Conservation (phyloP, 2,888 invertebrate genomes). For the Epinotia ramella region DNA sequence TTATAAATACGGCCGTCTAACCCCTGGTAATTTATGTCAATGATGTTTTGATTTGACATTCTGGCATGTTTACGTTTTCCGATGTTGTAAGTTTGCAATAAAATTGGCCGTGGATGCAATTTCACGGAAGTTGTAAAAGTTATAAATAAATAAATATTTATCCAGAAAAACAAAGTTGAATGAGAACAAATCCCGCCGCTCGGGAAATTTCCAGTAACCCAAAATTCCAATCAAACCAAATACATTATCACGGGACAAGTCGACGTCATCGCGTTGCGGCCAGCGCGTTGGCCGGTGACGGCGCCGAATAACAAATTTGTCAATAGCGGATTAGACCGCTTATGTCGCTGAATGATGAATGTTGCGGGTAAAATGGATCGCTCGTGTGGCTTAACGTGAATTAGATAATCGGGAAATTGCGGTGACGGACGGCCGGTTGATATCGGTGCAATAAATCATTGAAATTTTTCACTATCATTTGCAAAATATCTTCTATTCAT, state of each 20-base stretch:
- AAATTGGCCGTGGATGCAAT: too few species aligned
- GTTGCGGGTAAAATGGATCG: constrained; percentile 1
- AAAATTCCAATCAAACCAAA: constrained; percentile 9
- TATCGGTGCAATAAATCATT: constrained; percentile 2
- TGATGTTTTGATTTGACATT: too few species aligned
- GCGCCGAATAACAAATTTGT: constrained; percentile 31
- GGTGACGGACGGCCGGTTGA: background rate
- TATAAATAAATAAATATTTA: too few species aligned
- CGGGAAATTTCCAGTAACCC: background rate
- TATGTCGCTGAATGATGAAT: constrained; percentile 21
- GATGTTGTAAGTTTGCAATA: too few species aligned
- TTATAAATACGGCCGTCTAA: too few species aligned
- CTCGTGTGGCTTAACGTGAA: constrained; percentile 12
- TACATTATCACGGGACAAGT: background rate
- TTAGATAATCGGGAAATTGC: constrained; percentile 8
- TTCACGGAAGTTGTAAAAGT: too few species aligned
- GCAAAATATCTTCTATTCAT: too few species aligned
- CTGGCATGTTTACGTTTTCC: too few species aligned
- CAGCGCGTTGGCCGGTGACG: constrained; percentile 3
- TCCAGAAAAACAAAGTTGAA: too few species aligned
- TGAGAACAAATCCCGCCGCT: background rate
- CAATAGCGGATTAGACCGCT: constrained; percentile 27
- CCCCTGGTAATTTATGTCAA: too few species aligned
- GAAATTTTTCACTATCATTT: background rate
- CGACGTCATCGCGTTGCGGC: background rate